Conservation (phyloP, 2,113 vertebrate species). For the Rissa tridactyla region DNA sequence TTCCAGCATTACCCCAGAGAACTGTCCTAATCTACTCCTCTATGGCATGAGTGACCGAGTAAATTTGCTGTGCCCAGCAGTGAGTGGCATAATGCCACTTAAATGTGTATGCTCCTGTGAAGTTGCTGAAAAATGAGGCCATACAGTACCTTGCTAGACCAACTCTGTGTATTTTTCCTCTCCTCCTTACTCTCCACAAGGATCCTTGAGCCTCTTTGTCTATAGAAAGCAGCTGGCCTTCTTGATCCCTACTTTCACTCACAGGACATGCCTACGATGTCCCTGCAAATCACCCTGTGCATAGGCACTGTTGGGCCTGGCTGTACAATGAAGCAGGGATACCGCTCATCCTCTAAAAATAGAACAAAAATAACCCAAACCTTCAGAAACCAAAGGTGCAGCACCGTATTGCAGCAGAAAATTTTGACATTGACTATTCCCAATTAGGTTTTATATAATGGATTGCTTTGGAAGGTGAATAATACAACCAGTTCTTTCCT, state of each 20-base stretch:
- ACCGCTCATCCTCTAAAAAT: neutral
- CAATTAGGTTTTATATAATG: neutral
- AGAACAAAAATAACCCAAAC: rapidly evolving
- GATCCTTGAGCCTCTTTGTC: neutral
- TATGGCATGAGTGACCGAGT: neutral
- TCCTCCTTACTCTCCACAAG: neutral
- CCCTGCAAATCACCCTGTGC: neutral
- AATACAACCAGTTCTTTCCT: neutral
- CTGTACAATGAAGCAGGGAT: neutral
- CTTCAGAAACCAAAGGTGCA: neutral
- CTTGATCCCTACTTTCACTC: neutral
- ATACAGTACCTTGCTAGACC: neutral
- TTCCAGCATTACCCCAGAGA: neutral
- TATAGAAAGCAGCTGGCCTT: neutral
- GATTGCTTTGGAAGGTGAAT: neutral
- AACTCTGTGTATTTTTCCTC: neutral
- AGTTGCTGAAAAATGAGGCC: neutral
- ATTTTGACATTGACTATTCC: neutral
- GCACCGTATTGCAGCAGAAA: neutral
- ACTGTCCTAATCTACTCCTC: neutral
- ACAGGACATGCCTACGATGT: rapidly evolving
- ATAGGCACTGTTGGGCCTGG: neutral
- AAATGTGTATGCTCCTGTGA: neutral
- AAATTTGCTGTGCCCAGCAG: neutral
- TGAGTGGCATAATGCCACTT: neutral